Conservation (phyloP, 2,888 invertebrate genomes). For the Himalopsyche japonica region DNA sequence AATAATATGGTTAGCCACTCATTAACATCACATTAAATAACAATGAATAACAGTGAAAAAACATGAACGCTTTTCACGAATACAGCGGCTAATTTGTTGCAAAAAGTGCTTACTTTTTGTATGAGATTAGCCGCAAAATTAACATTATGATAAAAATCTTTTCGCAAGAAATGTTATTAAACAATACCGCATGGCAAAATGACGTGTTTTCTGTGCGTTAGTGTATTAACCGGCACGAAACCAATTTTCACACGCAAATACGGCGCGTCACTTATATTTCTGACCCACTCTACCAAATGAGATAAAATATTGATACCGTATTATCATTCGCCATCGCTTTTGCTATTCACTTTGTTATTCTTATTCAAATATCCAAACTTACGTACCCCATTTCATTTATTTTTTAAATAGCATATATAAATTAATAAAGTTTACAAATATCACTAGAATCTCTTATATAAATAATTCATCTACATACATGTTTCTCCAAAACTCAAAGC, state of each 20-base stretch:
- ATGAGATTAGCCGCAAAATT: slow-evolving; percentile 25
- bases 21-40: background rate
- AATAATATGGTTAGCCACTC: background rate
- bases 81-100: slow-evolving; percentile 17
- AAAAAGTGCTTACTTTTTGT: slow-evolving; percentile 17
- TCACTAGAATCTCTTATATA: too few relatives aligned
- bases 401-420: too few relatives aligned
- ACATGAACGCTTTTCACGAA: slow-evolving; percentile 9
- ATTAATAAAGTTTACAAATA: too few relatives aligned
- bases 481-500: too few relatives aligned
- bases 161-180: background rate
- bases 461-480: too few relatives aligned
- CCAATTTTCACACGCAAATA: background rate
- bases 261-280: background rate
- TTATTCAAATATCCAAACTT: too few relatives aligned
- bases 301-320: background rate
- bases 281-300: background rate
- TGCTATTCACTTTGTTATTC: too few relatives aligned
- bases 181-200: background rate
- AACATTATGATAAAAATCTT: slow-evolving; percentile 29
- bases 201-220: background rate
- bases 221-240: slow-evolving; percentile 15
- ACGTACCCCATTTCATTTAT: too few relatives aligned
- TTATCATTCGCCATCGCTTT: too few relatives aligned
- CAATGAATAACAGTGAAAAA: background rate